A percentile compares a stretch with the other conserved stretches of the same genome.
phyloP scores from a whole-genome alignment of 1,140 invertebrate species.

The Drosophila lacteicornis region DNA sequence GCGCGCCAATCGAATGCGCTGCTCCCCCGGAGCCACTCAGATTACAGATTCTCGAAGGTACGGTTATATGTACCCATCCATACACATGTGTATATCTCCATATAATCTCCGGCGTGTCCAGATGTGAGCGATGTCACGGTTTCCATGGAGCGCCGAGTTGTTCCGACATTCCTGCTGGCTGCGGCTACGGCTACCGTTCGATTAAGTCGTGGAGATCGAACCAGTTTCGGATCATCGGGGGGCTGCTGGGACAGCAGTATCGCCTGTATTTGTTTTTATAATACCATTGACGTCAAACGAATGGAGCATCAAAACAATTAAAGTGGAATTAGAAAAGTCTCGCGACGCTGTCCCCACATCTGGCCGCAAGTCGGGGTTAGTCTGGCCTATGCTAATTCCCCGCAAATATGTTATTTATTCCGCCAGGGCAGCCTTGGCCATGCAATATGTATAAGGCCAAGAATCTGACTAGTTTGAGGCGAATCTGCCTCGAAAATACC shows the following conservation, averaged over 20 bases:
- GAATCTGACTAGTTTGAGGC: slow-evolving; percentile 26
- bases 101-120: slow-evolving; percentile 35
- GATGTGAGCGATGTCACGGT: slow-evolving; percentile 64
- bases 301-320: slow-evolving; percentile 75
- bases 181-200: slow-evolving; percentile 15
- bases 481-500: slow-evolving; percentile 21
- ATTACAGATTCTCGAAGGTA: slow-evolving; percentile 25
- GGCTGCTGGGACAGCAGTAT: slow-evolving; percentile 10
- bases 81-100: slow-evolving; percentile 6
- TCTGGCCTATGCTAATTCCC: slow-evolving; percentile 54
- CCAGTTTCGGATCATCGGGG: slow-evolving; percentile 57
- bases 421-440: slow-evolving; percentile 4
- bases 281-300: slow-evolving; percentile 75
- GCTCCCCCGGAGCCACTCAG: not conserved
- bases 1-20: slow-evolving; percentile 33
- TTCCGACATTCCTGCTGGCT: slow-evolving; percentile 33
- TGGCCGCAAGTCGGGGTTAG: slow-evolving; percentile 21
- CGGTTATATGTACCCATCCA: not conserved
- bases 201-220: slow-evolving; percentile 46
- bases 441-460: slow-evolving; percentile 41
- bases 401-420: slow-evolving; percentile 55
- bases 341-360: slow-evolving; percentile 51
- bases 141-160: slow-evolving; percentile 38
- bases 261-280: slow-evolving; percentile 75
- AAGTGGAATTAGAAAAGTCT: slow-evolving; percentile 72